These are phyloP conservation scores for Cetonia aurata DNA, from an alignment of 2,888 invertebrate genomes.

Conservation along the genomic window DNA sequence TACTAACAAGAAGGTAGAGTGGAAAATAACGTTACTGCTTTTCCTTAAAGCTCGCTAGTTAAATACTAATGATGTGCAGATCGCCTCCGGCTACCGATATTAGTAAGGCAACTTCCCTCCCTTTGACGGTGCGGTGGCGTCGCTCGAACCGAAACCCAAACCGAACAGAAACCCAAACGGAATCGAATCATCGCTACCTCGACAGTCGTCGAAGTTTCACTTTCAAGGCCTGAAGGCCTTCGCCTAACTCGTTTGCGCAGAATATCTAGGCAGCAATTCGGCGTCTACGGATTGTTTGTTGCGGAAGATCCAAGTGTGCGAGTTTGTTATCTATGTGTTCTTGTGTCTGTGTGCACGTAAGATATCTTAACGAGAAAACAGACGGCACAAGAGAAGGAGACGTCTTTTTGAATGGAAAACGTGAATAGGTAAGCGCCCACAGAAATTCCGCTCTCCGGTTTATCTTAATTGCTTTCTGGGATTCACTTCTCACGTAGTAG, in stretches of 20 bases:
- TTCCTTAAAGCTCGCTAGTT: slow-evolving; percentile 5
- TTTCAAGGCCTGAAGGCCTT: slow-evolving; percentile 26
- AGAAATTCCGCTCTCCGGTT: slow-evolving; percentile 16
- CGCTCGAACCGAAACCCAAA: slow-evolving; percentile 13
- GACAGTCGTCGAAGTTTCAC: slow-evolving; percentile 23
- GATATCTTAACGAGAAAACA: neutral
- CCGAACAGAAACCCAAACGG: slow-evolving; percentile 10
- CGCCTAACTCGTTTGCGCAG: slow-evolving; percentile 8
- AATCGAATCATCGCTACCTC: slow-evolving; percentile 7
- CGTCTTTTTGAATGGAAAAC: slow-evolving; percentile 17
- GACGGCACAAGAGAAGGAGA: neutral
- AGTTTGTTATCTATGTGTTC: slow-evolving; percentile 4
- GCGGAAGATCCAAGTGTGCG: slow-evolving; percentile 12
- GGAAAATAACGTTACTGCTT: neutral
- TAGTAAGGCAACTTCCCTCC: slow-evolving; percentile 29
- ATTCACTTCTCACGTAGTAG: slow-evolving; percentile 35
- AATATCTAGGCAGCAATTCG: slow-evolving; percentile 19
- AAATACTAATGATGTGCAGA: slow-evolving; percentile 35
- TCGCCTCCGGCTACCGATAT: slow-evolving; percentile 33
- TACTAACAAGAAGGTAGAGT: slow-evolving; percentile 5
- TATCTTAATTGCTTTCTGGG: slow-evolving; percentile 36
- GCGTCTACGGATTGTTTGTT: slow-evolving; percentile 12
- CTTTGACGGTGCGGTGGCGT: slow-evolving; percentile 20
- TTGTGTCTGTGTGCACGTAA: neutral
- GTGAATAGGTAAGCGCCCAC: slow-evolving; percentile 5